These are phyloP conservation scores for Spea hammondii DNA, from an alignment of 2,797 vertebrate genomes.

Conservation along the genomic window DNA sequence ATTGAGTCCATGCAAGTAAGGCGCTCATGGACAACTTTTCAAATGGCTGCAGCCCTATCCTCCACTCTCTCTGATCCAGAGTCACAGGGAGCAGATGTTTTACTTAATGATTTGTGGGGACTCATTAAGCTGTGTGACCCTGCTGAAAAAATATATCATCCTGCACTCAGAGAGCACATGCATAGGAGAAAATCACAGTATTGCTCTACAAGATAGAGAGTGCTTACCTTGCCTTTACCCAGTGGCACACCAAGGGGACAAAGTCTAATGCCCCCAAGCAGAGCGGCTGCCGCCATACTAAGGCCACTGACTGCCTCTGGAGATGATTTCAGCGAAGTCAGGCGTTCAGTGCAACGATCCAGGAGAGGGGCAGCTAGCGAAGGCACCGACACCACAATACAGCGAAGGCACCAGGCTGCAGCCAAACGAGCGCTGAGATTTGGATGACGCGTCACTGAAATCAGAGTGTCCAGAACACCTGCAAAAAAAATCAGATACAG, in stretches of 20 bases:
- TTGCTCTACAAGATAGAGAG: background rate
- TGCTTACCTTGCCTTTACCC: constrained; percentile 81
- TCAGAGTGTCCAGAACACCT: constrained; percentile 83
- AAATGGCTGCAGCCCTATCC: too few species aligned
- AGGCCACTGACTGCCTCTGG: constrained; percentile 87
- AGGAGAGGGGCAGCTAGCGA: constrained; percentile 75
- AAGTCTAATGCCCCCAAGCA: constrained; percentile 82
- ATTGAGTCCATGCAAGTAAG: too few species aligned
- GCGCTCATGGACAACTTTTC: too few species aligned
- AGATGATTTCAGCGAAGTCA: constrained; percentile 76
- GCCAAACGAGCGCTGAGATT: constrained; percentile 75
- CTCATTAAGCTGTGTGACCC: too few species aligned
- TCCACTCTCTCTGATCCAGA: too few species aligned
- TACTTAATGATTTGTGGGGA: too few species aligned
- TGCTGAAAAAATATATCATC: too few species aligned
- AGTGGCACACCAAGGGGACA: constrained; percentile 90
- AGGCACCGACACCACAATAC: constrained; percentile 78
- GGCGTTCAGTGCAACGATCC: constrained; percentile 80
- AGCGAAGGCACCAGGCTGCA: constrained; percentile 87
- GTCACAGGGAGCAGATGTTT: too few species aligned
- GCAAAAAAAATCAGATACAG: constrained; percentile 46
- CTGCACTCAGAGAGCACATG: too few species aligned
- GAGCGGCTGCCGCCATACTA: constrained; percentile 80
- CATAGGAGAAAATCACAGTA: too few species aligned
- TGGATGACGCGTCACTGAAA: constrained; percentile 79